A percentile compares a stretch with the other conserved stretches of the same genome.
Evolutionary conservation across 2,888 invertebrate genomes (phyloP).

Genomic region (Hyposoter dolosus): DNA sequence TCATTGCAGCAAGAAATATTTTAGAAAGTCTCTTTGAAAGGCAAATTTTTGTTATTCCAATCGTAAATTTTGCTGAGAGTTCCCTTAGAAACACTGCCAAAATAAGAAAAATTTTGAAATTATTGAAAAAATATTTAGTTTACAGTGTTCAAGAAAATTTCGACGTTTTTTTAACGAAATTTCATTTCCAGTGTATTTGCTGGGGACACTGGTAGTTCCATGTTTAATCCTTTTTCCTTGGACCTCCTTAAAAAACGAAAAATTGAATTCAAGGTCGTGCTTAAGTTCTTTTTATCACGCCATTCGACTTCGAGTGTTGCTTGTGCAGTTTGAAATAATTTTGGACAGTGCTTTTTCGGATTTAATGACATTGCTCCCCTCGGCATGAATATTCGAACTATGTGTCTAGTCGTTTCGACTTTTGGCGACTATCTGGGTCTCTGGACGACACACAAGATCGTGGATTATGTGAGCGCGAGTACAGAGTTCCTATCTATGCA

Average conservation of each 20-base stretch:
- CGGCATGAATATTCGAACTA: neutral
- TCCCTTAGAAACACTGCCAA: too few species aligned
- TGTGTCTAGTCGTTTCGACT: slow-evolving; percentile 13
- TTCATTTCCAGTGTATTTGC: neutral
- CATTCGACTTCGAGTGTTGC: too few species aligned
- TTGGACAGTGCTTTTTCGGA: neutral
- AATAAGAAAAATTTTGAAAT: too few species aligned
- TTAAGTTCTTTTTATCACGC: too few species aligned
- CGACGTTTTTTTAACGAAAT: too few species aligned
- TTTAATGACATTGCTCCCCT: neutral
- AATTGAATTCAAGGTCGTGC: neutral
- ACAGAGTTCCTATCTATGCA: slow-evolving; percentile 48
- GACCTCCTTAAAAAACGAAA: neutral
- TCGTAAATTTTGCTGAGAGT: too few species aligned
- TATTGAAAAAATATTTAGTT: too few species aligned
- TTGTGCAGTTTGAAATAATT: too few species aligned
- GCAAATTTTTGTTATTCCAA: too few species aligned
- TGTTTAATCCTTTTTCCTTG: neutral
- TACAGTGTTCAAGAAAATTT: too few species aligned
- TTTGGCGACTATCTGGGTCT: slow-evolving; percentile 59
- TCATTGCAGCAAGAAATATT: too few species aligned
- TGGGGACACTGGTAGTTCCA: neutral
- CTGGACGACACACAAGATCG: slow-evolving; percentile 42
- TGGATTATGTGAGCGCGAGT: slow-evolving; percentile 36
- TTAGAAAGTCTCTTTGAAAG: too few species aligned